Percentiles rank a stretch among this genome's conserved stretches.
phyloP scores from a whole-genome alignment of 2,888 invertebrate species.

The Halocaridina rubra region DNA sequence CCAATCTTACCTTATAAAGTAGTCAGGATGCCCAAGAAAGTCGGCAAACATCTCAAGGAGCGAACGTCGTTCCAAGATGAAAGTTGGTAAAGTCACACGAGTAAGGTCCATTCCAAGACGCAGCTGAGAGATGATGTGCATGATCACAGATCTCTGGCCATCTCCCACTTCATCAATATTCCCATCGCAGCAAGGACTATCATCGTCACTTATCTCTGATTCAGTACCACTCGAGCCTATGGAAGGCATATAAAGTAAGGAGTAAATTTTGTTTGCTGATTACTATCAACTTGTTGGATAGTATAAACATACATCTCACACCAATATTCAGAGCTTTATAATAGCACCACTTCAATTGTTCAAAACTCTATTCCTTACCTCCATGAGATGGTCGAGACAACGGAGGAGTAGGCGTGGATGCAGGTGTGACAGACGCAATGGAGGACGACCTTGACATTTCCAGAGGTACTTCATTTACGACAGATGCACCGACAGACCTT shows the following conservation, averaged over 20 bases:
- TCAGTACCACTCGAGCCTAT: slow-evolving; percentile 40
- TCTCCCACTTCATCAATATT: slow-evolving; percentile 49
- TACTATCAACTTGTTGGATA: background rate
- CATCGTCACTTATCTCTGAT: slow-evolving; percentile 59
- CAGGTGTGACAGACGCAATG: slow-evolving; percentile 32
- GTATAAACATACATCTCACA: too few relatives aligned
- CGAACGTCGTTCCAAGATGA: slow-evolving; percentile 71
- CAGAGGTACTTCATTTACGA: background rate
- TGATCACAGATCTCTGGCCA: slow-evolving; percentile 67
- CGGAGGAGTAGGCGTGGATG: slow-evolving; percentile 38
- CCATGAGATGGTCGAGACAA: slow-evolving; percentile 10
- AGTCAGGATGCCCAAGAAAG: slow-evolving; percentile 70
- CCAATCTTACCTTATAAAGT: slow-evolving; percentile 69
- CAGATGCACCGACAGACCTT: background rate
- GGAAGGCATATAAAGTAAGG: background rate
- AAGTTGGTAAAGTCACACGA: slow-evolving; percentile 70
- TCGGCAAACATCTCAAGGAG: slow-evolving; percentile 72
- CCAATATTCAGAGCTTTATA: too few relatives aligned
- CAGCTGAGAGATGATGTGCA: slow-evolving; percentile 71
- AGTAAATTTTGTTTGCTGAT: too few relatives aligned
- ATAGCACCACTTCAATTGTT: too few relatives aligned
- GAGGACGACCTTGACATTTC: slow-evolving; percentile 35
- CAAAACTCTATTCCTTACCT: background rate
- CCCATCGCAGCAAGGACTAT: slow-evolving; percentile 31
- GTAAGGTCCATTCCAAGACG: slow-evolving; percentile 72